Evolutionary conservation across 92 coral and sea anemone species (phyloP), one percentile per base, ranked within the genome.

Genomic region (Epizoanthus rinbou): DNA sequence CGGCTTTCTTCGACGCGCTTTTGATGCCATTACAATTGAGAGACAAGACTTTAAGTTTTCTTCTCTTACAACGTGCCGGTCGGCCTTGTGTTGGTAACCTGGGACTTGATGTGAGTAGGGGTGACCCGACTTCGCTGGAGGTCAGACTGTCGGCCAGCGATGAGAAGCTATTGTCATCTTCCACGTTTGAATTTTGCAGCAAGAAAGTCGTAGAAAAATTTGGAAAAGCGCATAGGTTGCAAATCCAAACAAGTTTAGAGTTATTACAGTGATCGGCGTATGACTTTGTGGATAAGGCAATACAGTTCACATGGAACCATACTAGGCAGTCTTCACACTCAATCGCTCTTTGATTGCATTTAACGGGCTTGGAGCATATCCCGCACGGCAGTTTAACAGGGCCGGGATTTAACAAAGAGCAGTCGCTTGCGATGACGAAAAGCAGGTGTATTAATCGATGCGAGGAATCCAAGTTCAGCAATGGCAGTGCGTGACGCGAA

Each of bases 1-100:
- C n/a, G n/a, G n/a, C n/a, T 80, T 80, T 80, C 82, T 74, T 86
- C 50, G 79, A 52, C 9, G 39, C 63, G 68, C 85, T 86, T 62
- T 80, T 80, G 67, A 80, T 81, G 75, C 85, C 85, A 72, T 80
- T 80, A 60, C 85, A 86, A 53, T 69, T 86, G 52, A 84, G 64
- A 65, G 60, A 73, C 58, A 83, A 70, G 75, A 74, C 74, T 43
- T 73, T 62, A 22, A 84, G 59, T 59, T 74, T 84, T 68, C 79
- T 52, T 58, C 17, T 23, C 54, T 60, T 18, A 72, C 47, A 14
- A 14, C 35, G 35, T 37, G 37, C 64, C 19, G 64, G 80, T 25
- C 64, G 68, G 50, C 24, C 68, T 54, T 57, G 82, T 76, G 67
- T 62, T 16, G 50, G 53, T 76, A 23, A 22, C 67, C 47, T 57